Evolutionary conservation across 2,888 invertebrate species (phyloP).

Genomic region (Steinernema hermaphroditum): DNA sequence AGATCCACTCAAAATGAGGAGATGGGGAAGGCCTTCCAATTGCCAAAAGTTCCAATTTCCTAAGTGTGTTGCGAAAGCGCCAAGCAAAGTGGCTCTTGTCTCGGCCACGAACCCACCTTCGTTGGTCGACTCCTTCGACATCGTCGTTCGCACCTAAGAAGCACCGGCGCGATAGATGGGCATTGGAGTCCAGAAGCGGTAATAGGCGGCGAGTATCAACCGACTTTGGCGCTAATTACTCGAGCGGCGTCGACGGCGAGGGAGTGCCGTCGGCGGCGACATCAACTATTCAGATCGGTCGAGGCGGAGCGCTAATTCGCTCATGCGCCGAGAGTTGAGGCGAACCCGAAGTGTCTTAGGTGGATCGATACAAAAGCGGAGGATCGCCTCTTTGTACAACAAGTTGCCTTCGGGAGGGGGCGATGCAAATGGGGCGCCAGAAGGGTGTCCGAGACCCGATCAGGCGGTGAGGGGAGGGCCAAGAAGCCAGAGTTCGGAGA

Average conservation of each 20-base stretch:
- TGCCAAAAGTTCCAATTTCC: too few species aligned
- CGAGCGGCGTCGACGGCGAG: not conserved
- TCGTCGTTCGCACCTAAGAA: not conserved
- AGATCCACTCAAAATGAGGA: too few species aligned
- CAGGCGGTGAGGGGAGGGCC: too few species aligned
- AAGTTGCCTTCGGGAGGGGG: not conserved
- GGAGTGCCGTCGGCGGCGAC: not conserved
- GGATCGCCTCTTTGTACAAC: too few species aligned
- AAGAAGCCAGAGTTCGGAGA: too few species aligned
- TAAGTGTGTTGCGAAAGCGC: too few species aligned
- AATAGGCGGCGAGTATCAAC: not conserved
- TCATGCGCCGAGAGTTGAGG: not conserved
- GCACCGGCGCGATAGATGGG: not conserved
- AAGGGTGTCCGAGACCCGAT: too few species aligned
- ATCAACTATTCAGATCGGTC: not conserved
- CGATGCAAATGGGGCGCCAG: too few species aligned
- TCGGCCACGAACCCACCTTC: not conserved
- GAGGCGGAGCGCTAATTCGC: not conserved
- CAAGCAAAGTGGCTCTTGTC: not conserved
- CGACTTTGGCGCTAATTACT: slow-evolving; percentile 2
- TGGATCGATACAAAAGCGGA: slow-evolving; percentile 15
- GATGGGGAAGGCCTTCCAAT: too few species aligned
- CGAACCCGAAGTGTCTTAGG: not conserved
- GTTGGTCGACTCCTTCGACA: not conserved
- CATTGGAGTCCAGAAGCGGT: not conserved